Base-by-base conservation (phyloP, 2,888 invertebrate genomes). In the Acronicta alni region DNA sequence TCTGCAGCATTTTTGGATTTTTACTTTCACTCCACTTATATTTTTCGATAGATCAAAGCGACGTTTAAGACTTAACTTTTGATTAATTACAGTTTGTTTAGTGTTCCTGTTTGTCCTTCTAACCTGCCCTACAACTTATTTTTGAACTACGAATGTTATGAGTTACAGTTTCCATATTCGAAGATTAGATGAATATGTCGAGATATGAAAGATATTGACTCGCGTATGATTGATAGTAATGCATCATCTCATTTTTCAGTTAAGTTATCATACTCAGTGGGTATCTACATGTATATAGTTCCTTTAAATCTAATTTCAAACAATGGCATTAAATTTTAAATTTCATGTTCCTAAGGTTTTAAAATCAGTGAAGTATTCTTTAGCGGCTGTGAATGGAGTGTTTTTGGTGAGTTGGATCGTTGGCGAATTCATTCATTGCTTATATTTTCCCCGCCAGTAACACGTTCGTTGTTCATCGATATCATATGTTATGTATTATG, bases 351-450 rank as follows among this genome's bases (percentile, higher is more conserved):
- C 91, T 88, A 89, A 85, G 51, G 63, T 86, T 57, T 77, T 94
- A 1, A 93, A 90, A 72, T 92, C 93, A 26, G 89, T 97, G 81
- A 96, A 96, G 84, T 97, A 97, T 89, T 95, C 96, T 43, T 95
- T 97, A 77, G 96, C 96, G 80, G 93, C 95, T 48, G 96, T 97
- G 80, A 97, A 97, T 89, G 92, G 96, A 66, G 81, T 97, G 47
- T 96, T 97, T 92, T 95, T 97, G 96, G 97, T 97, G 89, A 96
- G 77, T 72, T 42, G 8, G 32, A 9, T n/a, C 12, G 7, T 43
- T 47, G 49, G 5, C 42, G 20, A 47, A 43, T 17, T 30, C 0
- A n/a, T 20, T 60, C 48, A 66, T 44, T 59, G 39, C 49, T 42
- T 60, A 39, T 35, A 35, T 63, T 49, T 72, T 20, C 14, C 16